Percentiles rank a stretch among this genome's conserved stretches.
These are phyloP conservation scores for Chouioia cunea DNA, from an alignment of 2,888 invertebrate species.

Conservation along the genomic window DNA sequence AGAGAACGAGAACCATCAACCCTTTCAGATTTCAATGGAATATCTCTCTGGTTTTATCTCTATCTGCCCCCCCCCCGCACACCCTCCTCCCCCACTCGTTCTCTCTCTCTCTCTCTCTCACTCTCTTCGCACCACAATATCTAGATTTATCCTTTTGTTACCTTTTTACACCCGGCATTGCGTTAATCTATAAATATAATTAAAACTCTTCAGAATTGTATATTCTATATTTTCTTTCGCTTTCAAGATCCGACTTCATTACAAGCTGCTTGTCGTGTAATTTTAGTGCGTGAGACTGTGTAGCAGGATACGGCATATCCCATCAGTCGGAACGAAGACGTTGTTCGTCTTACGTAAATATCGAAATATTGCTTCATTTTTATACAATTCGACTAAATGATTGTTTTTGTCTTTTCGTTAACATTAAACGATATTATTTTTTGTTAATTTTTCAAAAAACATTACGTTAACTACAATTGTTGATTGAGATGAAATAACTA, in stretches of 20 bases:
- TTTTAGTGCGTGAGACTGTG: slow-evolving; percentile 37
- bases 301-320: not conserved
- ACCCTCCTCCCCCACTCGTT: slow-evolving; percentile 34
- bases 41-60: slow-evolving; percentile 46
- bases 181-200: not conserved
- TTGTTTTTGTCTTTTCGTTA: too few species aligned
- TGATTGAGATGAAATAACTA: too few species aligned
- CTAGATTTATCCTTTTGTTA: slow-evolving; percentile 11
- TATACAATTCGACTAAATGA: too few species aligned
- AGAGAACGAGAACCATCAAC: slow-evolving; percentile 41
- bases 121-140: slow-evolving; percentile 14
- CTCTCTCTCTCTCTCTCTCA: slow-evolving; percentile 35
- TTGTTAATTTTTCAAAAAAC: too few species aligned
- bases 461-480: too few species aligned
- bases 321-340: slow-evolving; percentile 23
- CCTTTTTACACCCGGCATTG: slow-evolving; percentile 19
- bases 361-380: too few species aligned
- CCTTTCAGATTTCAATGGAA: slow-evolving; percentile 46
- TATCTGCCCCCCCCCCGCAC: slow-evolving; percentile 45
- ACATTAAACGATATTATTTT: too few species aligned
- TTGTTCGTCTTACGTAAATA: slow-evolving; percentile 32
- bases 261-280: slow-evolving; percentile 33
- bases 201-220: not conserved
- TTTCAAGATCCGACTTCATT: slow-evolving; percentile 37
- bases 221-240: slow-evolving; percentile 38